Evolutionary conservation across 30 jellyfish, hydroid and myxozoan genomes (phyloP).

Genomic region (Hydractinia echinata): DNA sequence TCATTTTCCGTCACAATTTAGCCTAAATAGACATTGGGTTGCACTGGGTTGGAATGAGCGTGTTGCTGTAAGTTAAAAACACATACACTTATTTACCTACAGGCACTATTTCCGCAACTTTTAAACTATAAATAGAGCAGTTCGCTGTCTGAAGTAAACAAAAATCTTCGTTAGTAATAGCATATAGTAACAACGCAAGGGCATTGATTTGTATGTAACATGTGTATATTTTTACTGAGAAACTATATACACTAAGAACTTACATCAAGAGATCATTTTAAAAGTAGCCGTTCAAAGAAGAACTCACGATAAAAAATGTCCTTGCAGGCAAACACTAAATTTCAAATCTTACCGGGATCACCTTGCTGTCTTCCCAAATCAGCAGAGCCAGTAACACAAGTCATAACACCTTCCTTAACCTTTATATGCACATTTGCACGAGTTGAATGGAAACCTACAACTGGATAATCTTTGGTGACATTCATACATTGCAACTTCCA

Average conservation of each 20-base stretch:
- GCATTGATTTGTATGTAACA: neutral
- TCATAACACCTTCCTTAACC: neutral
- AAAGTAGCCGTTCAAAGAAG: neutral
- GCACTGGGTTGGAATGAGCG: no score
- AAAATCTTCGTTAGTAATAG: neutral
- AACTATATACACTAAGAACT: no score
- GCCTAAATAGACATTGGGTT: no score
- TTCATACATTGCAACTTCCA: slow-evolving; percentile 11
- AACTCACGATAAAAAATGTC: neutral
- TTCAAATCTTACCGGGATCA: neutral
- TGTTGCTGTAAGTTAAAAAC: no score
- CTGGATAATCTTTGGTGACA: neutral
- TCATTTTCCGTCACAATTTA: no score
- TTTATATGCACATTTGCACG: neutral
- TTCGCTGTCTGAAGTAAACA: neutral
- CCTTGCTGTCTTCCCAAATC: slow-evolving; percentile 1
- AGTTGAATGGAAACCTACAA: neutral
- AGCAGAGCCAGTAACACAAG: neutral
- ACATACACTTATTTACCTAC: no score
- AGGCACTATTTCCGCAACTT: no score
- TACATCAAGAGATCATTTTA: no score
- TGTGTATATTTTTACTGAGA: neutral
- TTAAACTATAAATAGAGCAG: no score
- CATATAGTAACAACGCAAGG: neutral
- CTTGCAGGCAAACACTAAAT: neutral